These are phyloP conservation scores for Hemibates koningsi DNA, from an alignment of 2,113 vertebrate genomes.

Conservation along the genomic window DNA sequence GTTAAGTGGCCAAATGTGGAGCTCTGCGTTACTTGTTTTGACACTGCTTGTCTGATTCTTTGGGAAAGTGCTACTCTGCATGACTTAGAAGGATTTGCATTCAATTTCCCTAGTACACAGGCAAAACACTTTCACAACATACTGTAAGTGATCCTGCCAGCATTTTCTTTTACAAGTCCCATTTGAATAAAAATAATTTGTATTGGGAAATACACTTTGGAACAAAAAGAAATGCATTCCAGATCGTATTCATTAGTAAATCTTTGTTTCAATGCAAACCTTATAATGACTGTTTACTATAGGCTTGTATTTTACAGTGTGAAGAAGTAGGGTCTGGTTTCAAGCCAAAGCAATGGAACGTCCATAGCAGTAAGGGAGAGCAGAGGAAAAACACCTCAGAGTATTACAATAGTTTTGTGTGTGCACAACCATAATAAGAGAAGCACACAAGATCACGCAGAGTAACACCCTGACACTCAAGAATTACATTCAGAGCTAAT, in stretches of 20 bases:
- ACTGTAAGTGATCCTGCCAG: not conserved
- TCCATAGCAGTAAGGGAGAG: not conserved
- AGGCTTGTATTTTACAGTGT: not conserved
- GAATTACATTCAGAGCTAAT: not conserved
- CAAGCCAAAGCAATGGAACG: not conserved
- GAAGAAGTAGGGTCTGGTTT: not conserved
- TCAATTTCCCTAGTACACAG: not conserved
- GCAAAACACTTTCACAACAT: not conserved
- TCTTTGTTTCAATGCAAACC: not conserved
- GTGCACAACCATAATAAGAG: not conserved
- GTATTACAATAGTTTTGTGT: not conserved
- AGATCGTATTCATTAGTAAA: not conserved
- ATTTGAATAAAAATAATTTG: not conserved
- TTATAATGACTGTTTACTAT: not conserved
- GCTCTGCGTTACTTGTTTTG: not conserved
- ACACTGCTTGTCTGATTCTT: not conserved
- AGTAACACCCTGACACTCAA: not conserved
- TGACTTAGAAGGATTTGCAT: not conserved
- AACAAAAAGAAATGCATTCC: not conserved
- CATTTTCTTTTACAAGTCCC: not conserved
- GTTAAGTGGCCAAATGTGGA: slow-evolving; percentile 6
- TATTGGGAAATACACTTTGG: not conserved
- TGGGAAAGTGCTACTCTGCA: not conserved
- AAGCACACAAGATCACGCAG: not conserved
- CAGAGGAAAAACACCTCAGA: not conserved